phyloP scores from a whole-genome alignment of 2,888 invertebrate genomes.

The Melikaiella ostensackeni region DNA sequence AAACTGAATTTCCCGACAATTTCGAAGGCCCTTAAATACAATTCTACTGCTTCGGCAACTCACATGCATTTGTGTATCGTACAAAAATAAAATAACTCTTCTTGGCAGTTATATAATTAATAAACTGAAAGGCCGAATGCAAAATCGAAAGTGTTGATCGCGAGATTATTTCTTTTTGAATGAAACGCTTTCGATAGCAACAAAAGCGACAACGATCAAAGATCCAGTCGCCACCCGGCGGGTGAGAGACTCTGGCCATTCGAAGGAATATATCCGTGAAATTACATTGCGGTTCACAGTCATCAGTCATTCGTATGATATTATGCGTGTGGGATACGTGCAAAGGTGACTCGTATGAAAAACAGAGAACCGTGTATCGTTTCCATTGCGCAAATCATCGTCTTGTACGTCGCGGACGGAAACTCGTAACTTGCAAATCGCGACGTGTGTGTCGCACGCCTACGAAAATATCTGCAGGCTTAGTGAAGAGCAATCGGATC shows the following conservation, averaged over 20 bases:
- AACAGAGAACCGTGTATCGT: constrained; percentile 57
- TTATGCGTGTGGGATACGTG: constrained; percentile 52
- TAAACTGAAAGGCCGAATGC: background rate
- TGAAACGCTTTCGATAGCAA: background rate
- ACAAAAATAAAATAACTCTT: background rate
- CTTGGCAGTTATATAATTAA: background rate
- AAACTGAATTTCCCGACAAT: too few species aligned
- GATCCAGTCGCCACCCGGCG: constrained; percentile 47
- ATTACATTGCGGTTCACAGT: constrained; percentile 65
- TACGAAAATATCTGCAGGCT: constrained; percentile 49
- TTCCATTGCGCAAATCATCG: constrained; percentile 69
- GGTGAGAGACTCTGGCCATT: constrained; percentile 12
- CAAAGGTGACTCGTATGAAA: constrained; percentile 57
- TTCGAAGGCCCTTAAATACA: too few species aligned
- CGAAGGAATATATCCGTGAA: constrained; percentile 54
- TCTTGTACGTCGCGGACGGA: constrained; percentile 52
- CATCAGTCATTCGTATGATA: constrained; percentile 62
- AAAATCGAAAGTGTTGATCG: background rate
- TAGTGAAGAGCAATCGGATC: constrained; percentile 46
- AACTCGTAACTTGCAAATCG: constrained; percentile 65
- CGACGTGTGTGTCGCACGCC: constrained; percentile 56
- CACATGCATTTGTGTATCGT: background rate
- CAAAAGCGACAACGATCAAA: constrained; percentile 5
- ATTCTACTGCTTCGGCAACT: background rate
- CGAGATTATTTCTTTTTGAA: background rate